Evolutionary conservation across 2,797 vertebrate species (phyloP), one percentile per base, ranked within the genome.

Genomic region (Alosa sapidissima): DNA sequence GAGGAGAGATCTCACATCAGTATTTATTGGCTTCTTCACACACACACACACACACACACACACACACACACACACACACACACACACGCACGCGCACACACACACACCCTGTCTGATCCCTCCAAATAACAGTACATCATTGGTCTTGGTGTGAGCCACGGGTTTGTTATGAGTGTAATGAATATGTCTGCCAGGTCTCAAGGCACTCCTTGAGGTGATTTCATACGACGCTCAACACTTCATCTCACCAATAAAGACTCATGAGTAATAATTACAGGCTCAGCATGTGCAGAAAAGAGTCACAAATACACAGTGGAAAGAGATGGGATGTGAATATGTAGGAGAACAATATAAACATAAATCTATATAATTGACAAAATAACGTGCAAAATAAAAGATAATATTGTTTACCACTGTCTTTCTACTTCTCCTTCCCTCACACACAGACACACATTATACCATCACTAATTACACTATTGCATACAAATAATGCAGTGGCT

Each of bases 41-140:
- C 21, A 47, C 49, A 47, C 47, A 81, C 54, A 84, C 36, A 81
- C 55, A 47, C 47, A 88, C 41, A 84, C 54, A 60, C 58, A 86
- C 28, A 82, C 62, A 81, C 48, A 83, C 24, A 49, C 58, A 83
- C 60, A 75, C 4, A 45, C 13, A 45, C 68, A 16, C 33, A 75
- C 68, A 45, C 14, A 45, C 68, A 75, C 68, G 75, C 68, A 75
- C 68, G 75, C 68, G 45, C 36, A 75, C 68, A 75, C 68, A 72
- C 13, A 72, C 33, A 72, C 33, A 68, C 33, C 14, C 33, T 10
- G 33, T 41, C 14, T 14, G 14, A 14, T 75, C 36, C 16, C 68
- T 45, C 68, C 16, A 11, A 5, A 14, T 13, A 28, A 0, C 36
- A 75, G 28, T 62, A 7, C 62, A 68, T 68, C 62, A 68, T 28